These are phyloP conservation scores for Xanthia icteritia DNA, from an alignment of 2,888 invertebrate genomes.

Conservation along the genomic window DNA sequence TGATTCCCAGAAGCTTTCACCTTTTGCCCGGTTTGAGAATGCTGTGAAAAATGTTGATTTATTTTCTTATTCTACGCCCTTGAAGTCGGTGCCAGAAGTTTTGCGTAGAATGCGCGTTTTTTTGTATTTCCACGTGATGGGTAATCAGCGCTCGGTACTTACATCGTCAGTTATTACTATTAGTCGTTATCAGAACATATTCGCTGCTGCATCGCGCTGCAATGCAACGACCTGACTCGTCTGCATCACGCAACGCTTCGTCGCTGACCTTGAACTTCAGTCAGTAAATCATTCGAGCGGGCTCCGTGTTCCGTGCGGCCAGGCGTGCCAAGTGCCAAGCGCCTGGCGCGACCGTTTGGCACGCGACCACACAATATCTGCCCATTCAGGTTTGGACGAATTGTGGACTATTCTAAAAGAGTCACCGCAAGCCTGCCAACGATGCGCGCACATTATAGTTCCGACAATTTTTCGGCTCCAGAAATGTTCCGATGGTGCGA, in stretches of 20 bases:
- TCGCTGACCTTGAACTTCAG: constrained; percentile 60
- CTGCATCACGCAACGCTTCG: constrained; percentile 36
- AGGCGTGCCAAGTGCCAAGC: constrained; percentile 56
- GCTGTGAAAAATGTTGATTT: constrained; percentile 44
- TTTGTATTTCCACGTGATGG: constrained; percentile 16
- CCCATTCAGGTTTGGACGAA: constrained; percentile 70
- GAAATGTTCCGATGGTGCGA: constrained; percentile 35
- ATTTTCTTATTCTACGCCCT: constrained; percentile 47
- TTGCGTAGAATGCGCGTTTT: constrained; percentile 25
- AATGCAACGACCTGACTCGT: constrained; percentile 42
- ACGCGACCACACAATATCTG: constrained; percentile 64
- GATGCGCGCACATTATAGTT: constrained; percentile 53
- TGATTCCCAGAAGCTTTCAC: constrained; percentile 46
- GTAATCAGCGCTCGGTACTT: neutral
- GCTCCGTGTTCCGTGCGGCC: constrained; percentile 47
- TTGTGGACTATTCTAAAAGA: constrained; percentile 71
- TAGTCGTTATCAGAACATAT: neutral
- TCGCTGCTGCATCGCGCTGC: constrained; percentile 26
- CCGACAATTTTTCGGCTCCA: constrained; percentile 47
- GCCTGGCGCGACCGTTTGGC: constrained; percentile 69
- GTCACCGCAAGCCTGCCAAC: constrained; percentile 70
- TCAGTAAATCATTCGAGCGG: constrained; percentile 44
- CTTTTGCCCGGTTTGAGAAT: constrained; percentile 36
- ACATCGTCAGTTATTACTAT: neutral
- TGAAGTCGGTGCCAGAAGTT: constrained; percentile 47